Conservation (phyloP, 35 echinoderm and acorn worm genomes). For the Lytechinus variegatus region DNA sequence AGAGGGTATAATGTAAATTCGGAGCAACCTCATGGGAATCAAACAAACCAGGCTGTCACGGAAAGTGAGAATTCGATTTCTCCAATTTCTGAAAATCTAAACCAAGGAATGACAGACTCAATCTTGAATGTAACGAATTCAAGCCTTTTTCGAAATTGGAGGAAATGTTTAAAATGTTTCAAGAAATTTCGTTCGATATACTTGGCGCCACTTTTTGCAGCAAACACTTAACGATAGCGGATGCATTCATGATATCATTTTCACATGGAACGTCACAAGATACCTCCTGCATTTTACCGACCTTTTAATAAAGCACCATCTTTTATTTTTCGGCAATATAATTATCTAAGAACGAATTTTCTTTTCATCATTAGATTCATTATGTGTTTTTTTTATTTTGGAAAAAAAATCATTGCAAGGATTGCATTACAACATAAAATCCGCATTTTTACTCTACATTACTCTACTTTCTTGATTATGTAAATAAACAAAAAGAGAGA, state of each 20-base stretch:
- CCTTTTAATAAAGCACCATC: neutral
- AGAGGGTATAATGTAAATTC: neutral
- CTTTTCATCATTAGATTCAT: too few species aligned
- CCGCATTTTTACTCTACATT: too few species aligned
- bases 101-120: neutral
- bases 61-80: neutral
- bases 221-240: neutral
- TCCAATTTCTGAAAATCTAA: neutral
- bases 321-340: neutral
- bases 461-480: too few species aligned
- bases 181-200: neutral
- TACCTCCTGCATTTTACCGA: neutral
- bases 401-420: too few species aligned
- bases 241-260: neutral
- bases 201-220: neutral
- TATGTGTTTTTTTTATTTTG: too few species aligned
- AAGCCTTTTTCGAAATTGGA: neutral
- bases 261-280: neutral
- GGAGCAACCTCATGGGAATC: neutral
- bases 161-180: neutral
- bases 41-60: neutral
- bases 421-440: too few species aligned
- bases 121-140: constrained; percentile 5
- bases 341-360: neutral
- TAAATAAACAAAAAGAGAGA: too few species aligned